Percentiles rank a stretch among this genome's conserved stretches.
These are phyloP conservation scores for Hippolais icterina DNA, from an alignment of 2,113 vertebrate genomes.

Conservation along the genomic window DNA sequence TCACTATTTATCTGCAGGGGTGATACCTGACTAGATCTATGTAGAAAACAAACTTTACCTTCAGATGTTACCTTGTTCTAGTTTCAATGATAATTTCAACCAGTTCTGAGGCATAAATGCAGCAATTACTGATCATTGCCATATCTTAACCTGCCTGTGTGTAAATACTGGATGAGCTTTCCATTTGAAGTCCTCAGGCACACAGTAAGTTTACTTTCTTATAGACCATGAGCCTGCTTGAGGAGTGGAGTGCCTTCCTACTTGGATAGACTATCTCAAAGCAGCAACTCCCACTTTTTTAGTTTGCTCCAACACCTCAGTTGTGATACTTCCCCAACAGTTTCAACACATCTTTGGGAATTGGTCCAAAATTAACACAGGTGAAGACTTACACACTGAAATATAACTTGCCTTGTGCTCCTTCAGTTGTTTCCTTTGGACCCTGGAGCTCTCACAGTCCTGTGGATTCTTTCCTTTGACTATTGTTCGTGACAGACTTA, in stretches of 20 bases:
- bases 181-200: neutral
- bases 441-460: neutral
- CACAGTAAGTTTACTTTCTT: neutral
- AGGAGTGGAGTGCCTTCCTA: neutral
- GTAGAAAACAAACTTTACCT: neutral
- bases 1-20: neutral
- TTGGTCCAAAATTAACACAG: neutral
- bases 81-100: neutral
- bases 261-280: neutral
- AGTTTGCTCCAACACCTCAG: neutral
- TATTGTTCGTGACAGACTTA: neutral
- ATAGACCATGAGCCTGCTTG: neutral
- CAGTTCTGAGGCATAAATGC: neutral
- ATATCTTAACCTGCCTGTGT: neutral
- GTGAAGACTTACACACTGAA: neutral
- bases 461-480: neutral
- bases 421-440: neutral
- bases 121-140: neutral
- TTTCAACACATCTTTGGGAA: neutral
- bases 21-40: neutral
- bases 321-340: neutral
- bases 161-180: neutral
- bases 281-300: neutral
- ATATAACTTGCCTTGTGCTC: neutral
- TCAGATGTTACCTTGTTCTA: neutral